A percentile compares a stretch with the other conserved stretches of the same genome.
Evolutionary conservation across 2,113 vertebrate genomes (phyloP).

Genomic region (Labrus mixtus): DNA sequence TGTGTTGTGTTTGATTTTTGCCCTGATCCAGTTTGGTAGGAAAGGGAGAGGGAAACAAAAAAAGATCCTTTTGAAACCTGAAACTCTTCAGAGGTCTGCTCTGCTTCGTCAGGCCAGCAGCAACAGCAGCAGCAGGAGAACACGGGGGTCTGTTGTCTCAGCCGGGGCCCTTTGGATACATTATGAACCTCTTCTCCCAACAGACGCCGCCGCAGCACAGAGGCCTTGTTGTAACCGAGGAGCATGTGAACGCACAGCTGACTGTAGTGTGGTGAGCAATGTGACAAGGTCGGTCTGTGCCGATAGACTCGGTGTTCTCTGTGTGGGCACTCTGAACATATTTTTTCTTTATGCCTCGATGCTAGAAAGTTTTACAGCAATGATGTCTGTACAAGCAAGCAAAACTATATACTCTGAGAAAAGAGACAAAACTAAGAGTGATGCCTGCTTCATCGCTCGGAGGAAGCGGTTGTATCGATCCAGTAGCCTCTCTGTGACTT

Average conservation of each 20-base stretch:
- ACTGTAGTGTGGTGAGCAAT: constrained; percentile 70
- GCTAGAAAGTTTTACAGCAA: background rate
- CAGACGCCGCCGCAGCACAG: constrained; percentile 59
- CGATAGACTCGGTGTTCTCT: background rate
- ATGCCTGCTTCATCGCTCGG: background rate
- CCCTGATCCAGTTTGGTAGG: constrained; percentile 50
- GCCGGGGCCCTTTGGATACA: constrained; percentile 67
- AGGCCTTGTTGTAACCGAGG: constrained; percentile 71
- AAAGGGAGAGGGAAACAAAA: constrained; percentile 11
- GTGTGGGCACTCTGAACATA: background rate
- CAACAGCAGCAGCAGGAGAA: constrained; percentile 71
- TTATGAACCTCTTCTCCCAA: constrained; percentile 67
- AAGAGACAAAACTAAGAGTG: background rate
- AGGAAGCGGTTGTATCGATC: too few relatives aligned
- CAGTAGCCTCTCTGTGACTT: too few relatives aligned
- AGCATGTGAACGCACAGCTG: constrained; percentile 83
- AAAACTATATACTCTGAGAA: background rate
- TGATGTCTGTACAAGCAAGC: background rate
- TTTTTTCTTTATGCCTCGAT: background rate
- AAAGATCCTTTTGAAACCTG: constrained; percentile 74
- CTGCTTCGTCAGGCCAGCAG: constrained; percentile 42
- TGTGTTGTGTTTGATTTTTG: constrained; percentile 68
- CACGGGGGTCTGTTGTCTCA: constrained; percentile 74
- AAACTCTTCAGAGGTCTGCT: constrained; percentile 65
- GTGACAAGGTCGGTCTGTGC: constrained; percentile 58